Conservation (phyloP, 2,888 invertebrate species). For the Synanthedon tipuliformis region DNA sequence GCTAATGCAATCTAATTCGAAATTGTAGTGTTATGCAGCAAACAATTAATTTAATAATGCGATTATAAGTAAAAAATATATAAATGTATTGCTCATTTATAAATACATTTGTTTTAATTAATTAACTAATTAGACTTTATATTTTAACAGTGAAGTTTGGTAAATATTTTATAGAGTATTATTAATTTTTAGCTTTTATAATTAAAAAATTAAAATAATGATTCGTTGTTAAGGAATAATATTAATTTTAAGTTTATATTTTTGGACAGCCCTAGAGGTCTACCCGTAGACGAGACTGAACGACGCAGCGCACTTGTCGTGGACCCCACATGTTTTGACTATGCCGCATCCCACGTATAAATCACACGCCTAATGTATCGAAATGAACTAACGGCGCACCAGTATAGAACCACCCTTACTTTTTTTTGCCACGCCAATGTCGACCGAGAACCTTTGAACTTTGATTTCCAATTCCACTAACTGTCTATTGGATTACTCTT, state of each 20-base stretch:
- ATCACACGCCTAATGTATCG: conserved; percentile 68
- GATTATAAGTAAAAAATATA: too few relatives aligned
- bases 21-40: too few relatives aligned
- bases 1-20: too few relatives aligned
- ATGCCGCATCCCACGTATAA: conserved; percentile 54
- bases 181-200: too few relatives aligned
- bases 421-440: background rate
- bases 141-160: too few relatives aligned
- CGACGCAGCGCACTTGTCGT: background rate
- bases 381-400: conserved; percentile 43
- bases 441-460: conserved; percentile 13
- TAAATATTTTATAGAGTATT: too few relatives aligned
- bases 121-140: too few relatives aligned
- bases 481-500: background rate
- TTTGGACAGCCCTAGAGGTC: background rate
- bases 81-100: too few relatives aligned
- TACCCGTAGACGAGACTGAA: background rate
- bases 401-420: conserved; percentile 36
- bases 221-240: too few relatives aligned
- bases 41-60: too few relatives aligned
- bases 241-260: background rate
- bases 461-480: background rate
- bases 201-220: too few relatives aligned
- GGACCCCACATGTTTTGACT: conserved; percentile 56
- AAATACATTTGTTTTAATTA: too few relatives aligned